Conservation (phyloP, 2,113 vertebrate species). For the Phoxinus phoxinus region DNA sequence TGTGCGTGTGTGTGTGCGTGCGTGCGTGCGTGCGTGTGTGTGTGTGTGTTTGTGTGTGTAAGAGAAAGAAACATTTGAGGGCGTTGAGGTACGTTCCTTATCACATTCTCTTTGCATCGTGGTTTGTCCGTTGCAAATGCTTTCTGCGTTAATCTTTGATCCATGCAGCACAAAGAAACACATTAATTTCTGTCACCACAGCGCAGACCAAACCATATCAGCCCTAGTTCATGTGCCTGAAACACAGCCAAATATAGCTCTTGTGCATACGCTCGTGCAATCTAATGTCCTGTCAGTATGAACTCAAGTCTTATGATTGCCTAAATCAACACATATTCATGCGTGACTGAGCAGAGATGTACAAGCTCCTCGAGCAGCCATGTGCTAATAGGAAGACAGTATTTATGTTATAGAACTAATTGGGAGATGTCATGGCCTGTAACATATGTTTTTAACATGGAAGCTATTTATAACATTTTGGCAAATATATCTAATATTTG, state of each 20-base stretch:
- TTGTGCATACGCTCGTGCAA: background rate
- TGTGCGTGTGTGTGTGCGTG: background rate
- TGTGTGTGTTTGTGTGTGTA: background rate
- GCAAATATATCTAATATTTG: background rate
- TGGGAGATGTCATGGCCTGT: background rate
- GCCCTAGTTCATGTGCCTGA: conserved; percentile 1
- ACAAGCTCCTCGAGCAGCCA: background rate
- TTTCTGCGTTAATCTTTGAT: conserved; percentile 1
- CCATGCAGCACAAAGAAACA: background rate
- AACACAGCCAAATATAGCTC: conserved; percentile 24
- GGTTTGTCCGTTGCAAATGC: background rate
- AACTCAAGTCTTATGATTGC: conserved; percentile 14
- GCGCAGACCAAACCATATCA: conserved; percentile 13
- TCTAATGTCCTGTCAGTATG: conserved; percentile 23
- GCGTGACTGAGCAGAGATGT: background rate
- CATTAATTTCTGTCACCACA: conserved; percentile 18
- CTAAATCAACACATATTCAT: conserved; percentile 24
- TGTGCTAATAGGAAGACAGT: background rate
- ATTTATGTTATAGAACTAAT: conserved; percentile 2
- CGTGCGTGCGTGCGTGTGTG: background rate
- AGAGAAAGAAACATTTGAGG: background rate
- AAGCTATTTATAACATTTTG: background rate
- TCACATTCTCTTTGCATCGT: background rate
- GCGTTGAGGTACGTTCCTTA: background rate
- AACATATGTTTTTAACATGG: background rate